Evolutionary conservation across 2,888 invertebrate species (phyloP).

Genomic region (Norana najaformis): DNA sequence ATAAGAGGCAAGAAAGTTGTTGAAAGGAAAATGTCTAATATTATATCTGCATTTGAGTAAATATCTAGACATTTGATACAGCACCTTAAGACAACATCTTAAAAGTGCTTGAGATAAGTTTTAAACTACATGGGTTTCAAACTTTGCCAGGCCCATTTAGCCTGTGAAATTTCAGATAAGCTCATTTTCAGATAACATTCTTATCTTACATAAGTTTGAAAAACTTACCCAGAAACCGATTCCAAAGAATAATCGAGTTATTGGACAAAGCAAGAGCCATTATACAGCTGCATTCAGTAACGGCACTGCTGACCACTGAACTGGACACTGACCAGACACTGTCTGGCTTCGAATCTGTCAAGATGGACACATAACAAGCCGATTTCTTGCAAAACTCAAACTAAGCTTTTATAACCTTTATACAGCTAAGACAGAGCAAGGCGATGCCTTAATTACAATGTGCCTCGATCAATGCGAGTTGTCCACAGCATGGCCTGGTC

Average conservation of each 20-base stretch:
- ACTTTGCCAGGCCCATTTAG: neutral
- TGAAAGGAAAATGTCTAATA: too few relatives aligned
- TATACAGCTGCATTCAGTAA: conserved; percentile 20
- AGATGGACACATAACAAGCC: neutral
- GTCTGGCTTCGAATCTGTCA: conserved; percentile 15
- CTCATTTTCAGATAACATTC: neutral
- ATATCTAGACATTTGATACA: too few relatives aligned
- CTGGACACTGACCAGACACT: conserved; percentile 6
- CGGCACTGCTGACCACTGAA: neutral
- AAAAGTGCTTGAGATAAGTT: too few relatives aligned
- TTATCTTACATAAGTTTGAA: neutral
- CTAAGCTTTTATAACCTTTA: neutral
- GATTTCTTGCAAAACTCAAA: neutral
- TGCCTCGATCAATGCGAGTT: too few relatives aligned
- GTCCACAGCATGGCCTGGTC: too few relatives aligned
- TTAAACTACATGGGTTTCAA: neutral
- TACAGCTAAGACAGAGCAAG: too few relatives aligned
- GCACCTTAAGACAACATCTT: too few relatives aligned
- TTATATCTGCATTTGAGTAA: too few relatives aligned
- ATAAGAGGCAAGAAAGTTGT: too few relatives aligned
- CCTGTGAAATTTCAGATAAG: neutral
- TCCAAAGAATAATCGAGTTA: conserved; percentile 9
- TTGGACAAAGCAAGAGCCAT: conserved; percentile 16
- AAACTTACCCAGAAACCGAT: neutral
- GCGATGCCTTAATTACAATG: too few relatives aligned